Base-by-base conservation (phyloP, 2,797 vertebrate species). In the Anabacerthia variegaticeps region DNA sequence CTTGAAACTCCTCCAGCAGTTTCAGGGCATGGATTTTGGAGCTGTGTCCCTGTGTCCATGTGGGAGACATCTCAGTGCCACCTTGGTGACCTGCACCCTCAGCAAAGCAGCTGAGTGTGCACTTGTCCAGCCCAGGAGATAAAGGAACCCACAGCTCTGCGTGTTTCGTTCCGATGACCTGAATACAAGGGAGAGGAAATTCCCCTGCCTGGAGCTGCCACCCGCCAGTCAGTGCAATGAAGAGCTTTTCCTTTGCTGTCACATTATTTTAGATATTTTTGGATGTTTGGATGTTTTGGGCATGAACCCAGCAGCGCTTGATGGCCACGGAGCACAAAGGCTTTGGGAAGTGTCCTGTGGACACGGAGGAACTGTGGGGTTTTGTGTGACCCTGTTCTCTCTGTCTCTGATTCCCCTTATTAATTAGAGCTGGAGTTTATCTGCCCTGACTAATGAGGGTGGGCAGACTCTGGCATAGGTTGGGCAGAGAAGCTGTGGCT, bases 171-270 rank as follows among this genome's bases (percentile, higher is more conserved):
- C 20, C 27, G 78, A 52, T 88, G 97, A 93, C 93, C 95, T 96
- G 84, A 87, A 96, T 93, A 86, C 46, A 44, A 65, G 49, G 15
- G 69, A 76, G 69, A 87, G 91, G 79, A 91, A 93, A 95, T 91
- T 77, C 49, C 30, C 37, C 66, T 63, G 71, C 52, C 39, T 4
- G 3, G 23, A 51, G 26, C 37, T 44, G 6, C 21, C 34, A 22
- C 37, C 46, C 51, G 30, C 36, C 48, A 52, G 24, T 2, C 48
- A 77, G 48, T 10, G 56, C 39, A 76, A 74, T 34, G 21, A 63
- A 80, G 49, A 56, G 28, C 7, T 68, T 76, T 44, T 63, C 36
- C 15, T 75, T 27, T 56, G 55, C 49, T 19, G 15, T 27, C 36
- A 6, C 13, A n/a, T 58, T 18, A 23, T 81, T 73, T 81, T 44